Base-by-base conservation (phyloP, 1,140 invertebrate genomes). In the Littorina saxatilis region DNA sequence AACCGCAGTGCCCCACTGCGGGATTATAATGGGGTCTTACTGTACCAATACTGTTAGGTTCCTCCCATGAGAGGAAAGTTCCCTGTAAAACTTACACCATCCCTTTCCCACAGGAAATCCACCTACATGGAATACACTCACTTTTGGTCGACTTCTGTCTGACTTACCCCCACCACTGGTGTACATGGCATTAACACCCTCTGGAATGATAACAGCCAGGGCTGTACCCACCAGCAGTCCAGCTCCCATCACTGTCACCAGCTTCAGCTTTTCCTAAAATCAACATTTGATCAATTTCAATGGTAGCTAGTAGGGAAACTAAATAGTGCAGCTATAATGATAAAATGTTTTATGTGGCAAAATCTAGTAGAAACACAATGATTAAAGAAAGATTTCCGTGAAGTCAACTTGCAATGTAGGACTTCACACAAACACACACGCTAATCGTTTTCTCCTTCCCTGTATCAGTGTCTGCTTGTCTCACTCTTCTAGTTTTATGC, bases 181-280 rank as follows among this genome's bases (percentile, higher is more conserved):
- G 86, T 94, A 94, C 76, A 99, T 92, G 2, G 97, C 96, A 84
- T 98, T 94, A 40, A 99, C 96, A 50, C 99, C 99, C 94, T 99
- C 99, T 0, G 99, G 99, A 88, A 99, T 99, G 68, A 99, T 99
- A 0, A 99, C 98, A 81, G 97, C 96, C 72, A 99, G 92, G 0
- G 99, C 98, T 79, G 99, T 99, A 4, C 99, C 99, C 61, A 99
- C 97, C n/a, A 99, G 93, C 13, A 99, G 94, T 37, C 99, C 99
- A 70, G 99, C 98, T 70, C 99, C 99, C 68, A 99, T 95, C 47
- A 99, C 95, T 32, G 98, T 99, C 43, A 99, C 95, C 87, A 98
- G 94, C 90, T 98, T 96, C 35, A 99, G 93, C 93, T 98, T 99
- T 79, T 97, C 96, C 98, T 99, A 91, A 78, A 95, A 88, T 85